Conservation (phyloP, 2,113 vertebrate genomes). For the Noturus placidus region DNA sequence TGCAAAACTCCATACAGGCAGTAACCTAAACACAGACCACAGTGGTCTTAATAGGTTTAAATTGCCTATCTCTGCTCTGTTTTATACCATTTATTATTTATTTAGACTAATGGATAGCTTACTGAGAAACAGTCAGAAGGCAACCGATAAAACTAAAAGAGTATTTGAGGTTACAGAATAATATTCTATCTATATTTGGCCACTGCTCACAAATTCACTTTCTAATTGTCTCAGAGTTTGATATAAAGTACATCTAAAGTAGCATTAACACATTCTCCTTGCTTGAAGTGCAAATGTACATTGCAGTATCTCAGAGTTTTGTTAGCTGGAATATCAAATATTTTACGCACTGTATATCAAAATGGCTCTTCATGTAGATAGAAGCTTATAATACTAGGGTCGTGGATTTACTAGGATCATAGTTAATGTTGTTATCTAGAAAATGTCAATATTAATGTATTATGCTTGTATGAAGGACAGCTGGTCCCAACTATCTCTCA, state of each 20-base stretch:
- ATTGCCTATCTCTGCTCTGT: neutral
- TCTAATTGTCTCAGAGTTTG: neutral
- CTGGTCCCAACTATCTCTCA: neutral
- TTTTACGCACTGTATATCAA: neutral
- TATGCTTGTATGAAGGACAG: neutral
- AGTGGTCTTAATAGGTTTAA: neutral
- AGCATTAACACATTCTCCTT: neutral
- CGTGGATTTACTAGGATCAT: neutral
- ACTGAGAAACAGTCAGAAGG: neutral
- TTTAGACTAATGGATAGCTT: neutral
- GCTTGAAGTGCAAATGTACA: neutral
- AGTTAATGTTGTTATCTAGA: neutral
- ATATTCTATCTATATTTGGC: neutral
- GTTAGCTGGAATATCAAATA: neutral
- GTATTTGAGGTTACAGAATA: neutral
- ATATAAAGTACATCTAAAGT: neutral
- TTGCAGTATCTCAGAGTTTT: neutral
- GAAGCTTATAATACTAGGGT: neutral
- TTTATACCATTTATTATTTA: conserved; percentile 15
- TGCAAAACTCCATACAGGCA: neutral
- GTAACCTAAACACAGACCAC: neutral
- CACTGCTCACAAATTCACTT: neutral
- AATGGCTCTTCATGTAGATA: neutral
- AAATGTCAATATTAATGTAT: neutral
- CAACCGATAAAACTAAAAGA: neutral